Evolutionary conservation across 2,888 invertebrate genomes (phyloP), one percentile per base, ranked within the genome.

Genomic region (Hyposoter dolosus): DNA sequence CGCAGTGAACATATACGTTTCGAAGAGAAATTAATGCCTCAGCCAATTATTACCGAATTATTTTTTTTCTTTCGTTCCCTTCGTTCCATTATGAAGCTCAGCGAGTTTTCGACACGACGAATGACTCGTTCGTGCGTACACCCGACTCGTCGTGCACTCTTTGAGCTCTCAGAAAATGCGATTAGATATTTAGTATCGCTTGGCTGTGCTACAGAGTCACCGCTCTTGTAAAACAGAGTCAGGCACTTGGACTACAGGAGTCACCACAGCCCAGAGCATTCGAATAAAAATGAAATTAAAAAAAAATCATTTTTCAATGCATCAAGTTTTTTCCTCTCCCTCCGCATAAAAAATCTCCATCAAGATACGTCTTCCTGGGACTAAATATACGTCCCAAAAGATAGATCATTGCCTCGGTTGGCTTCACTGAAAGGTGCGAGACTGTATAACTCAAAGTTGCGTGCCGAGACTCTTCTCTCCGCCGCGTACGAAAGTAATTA

Each of bases 391-490:
- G 69, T 66, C 47, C 74, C 53, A 32, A 65, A 53, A 65, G 68
- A 82, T 78, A 77, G 81, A 86, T 86, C 83, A 75, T 76, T 63
- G 28, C n/a, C 60, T 74, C 68, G 50, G 77, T 47, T 78, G n/a
- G 7, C 15, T 71, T 74, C 77, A 75, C 77, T 77, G 43, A 68
- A 40, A 82, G 80, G 80, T 69, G 83, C 86, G 83, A 83, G 81
- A 74, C 74, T 56, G 86, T 86, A n/a, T n/a, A 83, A 75, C 60
- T 78, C 75, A 78, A 23, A 81, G 77, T 76, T 63, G 86, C 86
- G 86, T 86, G 86, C 50, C 76, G 76, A 69, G 56, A 50, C 66
- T 28, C 28, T 74, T 45, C 53, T 45, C 68, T 77, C 80, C 5
- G 69, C n/a, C n/a, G 40, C 77, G 35, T 69, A 45, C 28, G n/a